These are phyloP conservation scores for Melanotus villosus DNA, from an alignment of 2,888 invertebrate genomes.

Conservation along the genomic window DNA sequence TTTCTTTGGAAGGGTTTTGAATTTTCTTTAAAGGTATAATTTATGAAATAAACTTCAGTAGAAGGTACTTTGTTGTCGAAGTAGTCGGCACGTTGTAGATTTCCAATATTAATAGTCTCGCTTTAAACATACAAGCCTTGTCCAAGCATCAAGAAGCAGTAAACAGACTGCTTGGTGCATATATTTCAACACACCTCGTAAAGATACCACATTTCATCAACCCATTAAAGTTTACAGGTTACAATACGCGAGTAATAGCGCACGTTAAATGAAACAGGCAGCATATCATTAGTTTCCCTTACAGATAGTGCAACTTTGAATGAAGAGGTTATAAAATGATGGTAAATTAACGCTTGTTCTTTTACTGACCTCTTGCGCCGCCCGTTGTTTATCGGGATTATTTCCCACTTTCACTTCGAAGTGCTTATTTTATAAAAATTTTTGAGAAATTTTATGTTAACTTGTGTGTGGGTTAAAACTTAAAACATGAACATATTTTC, in stretches of 20 bases:
- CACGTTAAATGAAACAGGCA: constrained; percentile 23
- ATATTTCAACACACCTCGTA: constrained; percentile 10
- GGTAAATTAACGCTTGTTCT: constrained; percentile 32
- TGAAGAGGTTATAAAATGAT: constrained; percentile 20
- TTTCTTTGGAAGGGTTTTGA: too few relatives aligned
- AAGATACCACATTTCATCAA: constrained; percentile 19
- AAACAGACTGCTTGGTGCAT: constrained; percentile 4
- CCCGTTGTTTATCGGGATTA: not conserved
- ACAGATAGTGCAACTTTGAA: constrained; percentile 12
- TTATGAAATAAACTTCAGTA: too few relatives aligned
- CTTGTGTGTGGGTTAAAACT: too few relatives aligned
- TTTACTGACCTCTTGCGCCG: constrained; percentile 16
- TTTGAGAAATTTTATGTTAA: too few relatives aligned
- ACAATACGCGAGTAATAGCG: constrained; percentile 5
- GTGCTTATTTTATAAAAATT: too few relatives aligned
- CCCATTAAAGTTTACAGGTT: constrained; percentile 9
- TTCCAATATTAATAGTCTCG: constrained; percentile 8
- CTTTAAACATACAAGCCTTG: not conserved
- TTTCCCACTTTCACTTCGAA: constrained; percentile 21
- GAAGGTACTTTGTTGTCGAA: not conserved
- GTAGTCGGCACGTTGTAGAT: not conserved
- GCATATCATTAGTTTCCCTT: constrained; percentile 21
- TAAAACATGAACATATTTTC: too few relatives aligned
- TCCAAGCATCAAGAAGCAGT: not conserved
- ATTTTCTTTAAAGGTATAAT: too few relatives aligned